Conservation (phyloP, 1,140 invertebrate species). For the Drosophila asahinai region DNA sequence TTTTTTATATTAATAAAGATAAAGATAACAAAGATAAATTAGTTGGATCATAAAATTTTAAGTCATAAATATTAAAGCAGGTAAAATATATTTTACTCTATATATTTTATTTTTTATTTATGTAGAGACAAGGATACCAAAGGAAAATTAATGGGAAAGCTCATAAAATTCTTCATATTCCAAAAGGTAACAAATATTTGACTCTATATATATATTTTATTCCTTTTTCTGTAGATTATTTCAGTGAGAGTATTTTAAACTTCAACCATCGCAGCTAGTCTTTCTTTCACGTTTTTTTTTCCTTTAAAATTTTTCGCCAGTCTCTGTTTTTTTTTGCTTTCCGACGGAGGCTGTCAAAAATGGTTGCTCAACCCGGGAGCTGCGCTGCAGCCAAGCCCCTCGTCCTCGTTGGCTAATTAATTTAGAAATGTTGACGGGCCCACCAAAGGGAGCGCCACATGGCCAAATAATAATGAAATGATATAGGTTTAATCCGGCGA, state of each 20-base stretch:
- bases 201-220: no score
- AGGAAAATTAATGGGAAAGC: no score
- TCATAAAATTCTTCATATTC: not conserved
- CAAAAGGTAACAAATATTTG: no score
- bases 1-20: not conserved
- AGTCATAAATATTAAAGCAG: no score
- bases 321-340: slow-evolving; percentile 30
- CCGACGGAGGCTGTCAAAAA: slow-evolving; percentile 73
- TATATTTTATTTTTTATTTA: no score
- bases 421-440: slow-evolving; percentile 67
- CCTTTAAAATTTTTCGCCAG: slow-evolving; percentile 2
- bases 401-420: slow-evolving; percentile 66
- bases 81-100: no score
- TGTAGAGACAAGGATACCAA: no score
- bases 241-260: not conserved
- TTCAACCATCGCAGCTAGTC: no score
- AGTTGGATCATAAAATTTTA: no score
- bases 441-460: slow-evolving; percentile 69
- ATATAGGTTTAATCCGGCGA: slow-evolving; percentile 62
- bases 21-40: no score
- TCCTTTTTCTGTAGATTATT: not conserved
- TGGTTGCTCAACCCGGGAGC: slow-evolving; percentile 59
- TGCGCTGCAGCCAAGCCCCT: slow-evolving; percentile 59
- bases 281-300: not conserved
- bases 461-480: slow-evolving; percentile 59